Evolutionary conservation across 2,113 vertebrate species (phyloP).

Genomic region (Nothoprocta pentlandii): DNA sequence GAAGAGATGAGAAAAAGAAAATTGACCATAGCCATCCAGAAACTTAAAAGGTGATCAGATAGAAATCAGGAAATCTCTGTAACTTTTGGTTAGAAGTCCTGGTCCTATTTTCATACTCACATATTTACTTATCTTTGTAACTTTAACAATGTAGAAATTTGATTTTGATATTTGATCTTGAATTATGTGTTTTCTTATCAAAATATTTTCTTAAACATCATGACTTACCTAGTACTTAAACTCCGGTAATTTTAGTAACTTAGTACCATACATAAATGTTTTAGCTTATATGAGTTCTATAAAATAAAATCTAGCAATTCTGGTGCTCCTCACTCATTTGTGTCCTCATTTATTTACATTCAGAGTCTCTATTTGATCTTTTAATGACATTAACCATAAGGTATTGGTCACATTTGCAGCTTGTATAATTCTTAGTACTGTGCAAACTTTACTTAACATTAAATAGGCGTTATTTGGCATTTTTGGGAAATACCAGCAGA

Average conservation of each 20-base stretch:
- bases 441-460: background rate
- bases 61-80: background rate
- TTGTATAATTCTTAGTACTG: background rate
- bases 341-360: background rate
- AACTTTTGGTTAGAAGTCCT: background rate
- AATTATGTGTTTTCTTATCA: background rate
- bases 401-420: background rate
- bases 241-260: background rate
- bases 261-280: background rate
- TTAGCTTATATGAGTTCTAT: background rate
- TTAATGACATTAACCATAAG: background rate
- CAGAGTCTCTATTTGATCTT: background rate
- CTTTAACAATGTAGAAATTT: background rate
- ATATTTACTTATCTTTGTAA: background rate
- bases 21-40: background rate
- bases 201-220: background rate
- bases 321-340: background rate
- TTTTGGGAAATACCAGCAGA: background rate
- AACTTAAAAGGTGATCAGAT: background rate
- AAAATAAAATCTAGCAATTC: background rate
- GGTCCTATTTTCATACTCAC: background rate
- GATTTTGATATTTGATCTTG: background rate
- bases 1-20: background rate
- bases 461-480: background rate
- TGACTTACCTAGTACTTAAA: background rate